Evolutionary conservation across 1,140 invertebrate genomes (phyloP).

Genomic region (Caenorhabditis latens): DNA sequence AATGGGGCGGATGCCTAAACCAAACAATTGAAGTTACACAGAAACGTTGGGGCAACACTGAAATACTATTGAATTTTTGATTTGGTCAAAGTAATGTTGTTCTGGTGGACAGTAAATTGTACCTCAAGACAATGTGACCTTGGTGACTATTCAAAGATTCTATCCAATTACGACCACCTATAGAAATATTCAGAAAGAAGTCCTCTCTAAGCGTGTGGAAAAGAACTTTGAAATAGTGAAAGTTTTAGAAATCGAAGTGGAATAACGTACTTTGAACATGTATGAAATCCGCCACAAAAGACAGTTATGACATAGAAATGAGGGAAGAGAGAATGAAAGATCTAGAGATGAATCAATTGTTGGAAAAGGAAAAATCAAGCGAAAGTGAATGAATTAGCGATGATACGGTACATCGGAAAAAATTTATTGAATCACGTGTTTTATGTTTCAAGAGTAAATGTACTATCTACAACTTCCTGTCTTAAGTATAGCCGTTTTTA

Average conservation of each 20-base stretch:
- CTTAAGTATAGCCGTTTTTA: no score
- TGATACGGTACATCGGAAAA: not conserved
- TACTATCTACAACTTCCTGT: no score
- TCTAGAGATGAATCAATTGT: not conserved
- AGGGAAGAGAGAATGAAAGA: not conserved
- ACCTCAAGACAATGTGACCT: conserved; percentile 25
- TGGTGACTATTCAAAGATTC: conserved; percentile 4
- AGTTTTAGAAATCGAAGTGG: not conserved
- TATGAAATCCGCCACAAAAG: not conserved
- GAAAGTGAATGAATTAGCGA: not conserved
- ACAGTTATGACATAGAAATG: not conserved
- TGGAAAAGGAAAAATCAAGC: not conserved
- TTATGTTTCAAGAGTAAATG: not conserved
- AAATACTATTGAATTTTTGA: not conserved
- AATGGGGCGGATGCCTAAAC: not conserved
- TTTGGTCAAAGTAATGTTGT: not conserved
- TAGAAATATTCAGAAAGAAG: conserved; percentile 2
- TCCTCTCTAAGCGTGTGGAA: not conserved
- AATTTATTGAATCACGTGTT: not conserved
- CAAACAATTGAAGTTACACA: not conserved
- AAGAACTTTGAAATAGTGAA: not conserved
- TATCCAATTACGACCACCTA: conserved; percentile 49
- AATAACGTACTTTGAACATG: not conserved
- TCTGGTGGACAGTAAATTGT: conserved; percentile 33
- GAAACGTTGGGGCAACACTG: not conserved